A percentile compares a stretch with the other conserved stretches of the same genome.
phyloP scores from a whole-genome alignment of 2,888 invertebrate genomes.

The Cryptosula pallasiana region DNA sequence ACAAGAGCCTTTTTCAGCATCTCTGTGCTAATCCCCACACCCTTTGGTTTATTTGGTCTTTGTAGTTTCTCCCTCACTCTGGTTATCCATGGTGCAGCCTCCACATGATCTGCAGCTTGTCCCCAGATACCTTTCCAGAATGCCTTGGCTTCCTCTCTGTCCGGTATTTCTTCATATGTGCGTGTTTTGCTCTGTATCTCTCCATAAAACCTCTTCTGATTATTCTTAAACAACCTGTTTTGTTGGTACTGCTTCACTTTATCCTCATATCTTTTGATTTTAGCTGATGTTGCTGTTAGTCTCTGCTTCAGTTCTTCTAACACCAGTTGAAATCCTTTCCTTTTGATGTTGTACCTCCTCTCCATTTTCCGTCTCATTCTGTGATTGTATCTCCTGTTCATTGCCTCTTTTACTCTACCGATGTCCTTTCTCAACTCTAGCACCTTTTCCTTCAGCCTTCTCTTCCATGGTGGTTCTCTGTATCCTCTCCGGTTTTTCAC shows the following conservation, averaged over 20 bases:
- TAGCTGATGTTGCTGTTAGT: constrained; percentile 3
- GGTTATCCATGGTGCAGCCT: background rate
- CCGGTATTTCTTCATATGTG: background rate
- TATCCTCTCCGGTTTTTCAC: background rate
- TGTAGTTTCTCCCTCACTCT: background rate
- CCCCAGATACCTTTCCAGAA: constrained; percentile 5
- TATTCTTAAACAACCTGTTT: background rate
- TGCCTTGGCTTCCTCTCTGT: background rate
- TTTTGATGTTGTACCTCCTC: background rate
- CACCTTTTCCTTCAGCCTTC: background rate
- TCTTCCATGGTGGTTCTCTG: background rate
- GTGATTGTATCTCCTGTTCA: background rate
- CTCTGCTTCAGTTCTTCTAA: constrained; percentile 13
- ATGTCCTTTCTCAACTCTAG: background rate
- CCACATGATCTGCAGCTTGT: background rate
- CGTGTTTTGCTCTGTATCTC: background rate
- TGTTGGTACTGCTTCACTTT: constrained; percentile 15
- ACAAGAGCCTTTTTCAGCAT: background rate
- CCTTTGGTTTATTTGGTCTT: background rate
- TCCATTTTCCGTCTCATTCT: constrained; percentile 8
- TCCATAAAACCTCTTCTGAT: constrained; percentile 17
- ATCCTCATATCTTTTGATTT: background rate
- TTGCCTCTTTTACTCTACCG: background rate
- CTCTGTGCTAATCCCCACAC: background rate
- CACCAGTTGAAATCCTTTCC: background rate